Conservation (phyloP, 2,797 vertebrate genomes). For the Macropus fuliginosus region DNA sequence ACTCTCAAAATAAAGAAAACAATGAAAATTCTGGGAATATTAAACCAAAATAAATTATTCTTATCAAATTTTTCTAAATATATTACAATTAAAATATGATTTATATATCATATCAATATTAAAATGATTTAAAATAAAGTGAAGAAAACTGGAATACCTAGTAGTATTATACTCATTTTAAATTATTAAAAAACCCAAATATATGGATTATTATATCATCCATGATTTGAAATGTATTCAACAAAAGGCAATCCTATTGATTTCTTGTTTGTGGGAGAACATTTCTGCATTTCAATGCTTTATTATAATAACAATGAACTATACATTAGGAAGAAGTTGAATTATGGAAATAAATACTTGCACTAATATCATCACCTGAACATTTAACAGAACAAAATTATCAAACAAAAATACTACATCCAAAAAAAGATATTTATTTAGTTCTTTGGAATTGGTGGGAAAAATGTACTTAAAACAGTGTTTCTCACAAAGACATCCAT, state of each 20-base stretch:
- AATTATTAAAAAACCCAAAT: constrained; percentile 33
- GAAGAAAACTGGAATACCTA: constrained; percentile 4
- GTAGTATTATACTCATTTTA: neutral
- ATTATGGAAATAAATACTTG: neutral
- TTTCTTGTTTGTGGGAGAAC: neutral
- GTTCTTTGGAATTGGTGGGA: neutral
- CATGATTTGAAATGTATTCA: constrained; percentile 5
- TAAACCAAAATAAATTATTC: constrained; percentile 24
- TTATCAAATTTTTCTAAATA: constrained; percentile 29
- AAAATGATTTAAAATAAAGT: constrained; percentile 43
- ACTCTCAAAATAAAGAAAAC: constrained; percentile 58
- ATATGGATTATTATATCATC: constrained; percentile 17
- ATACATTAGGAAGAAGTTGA: constrained; percentile 6
- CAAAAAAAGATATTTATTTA: neutral
- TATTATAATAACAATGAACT: neutral
- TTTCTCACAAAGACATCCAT: constrained; percentile 82
- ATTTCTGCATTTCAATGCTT: constrained; percentile 6
- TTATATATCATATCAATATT: constrained; percentile 18
- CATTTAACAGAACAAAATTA: constrained; percentile 7
- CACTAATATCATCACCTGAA: constrained; percentile 7
- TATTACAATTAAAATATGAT: constrained; percentile 20
- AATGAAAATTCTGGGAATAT: constrained; percentile 13
- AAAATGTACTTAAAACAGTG: constrained; percentile 1
- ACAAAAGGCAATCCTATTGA: constrained; percentile 8
- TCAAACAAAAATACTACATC: constrained; percentile 23